Conservation (phyloP, 92 coral and sea anemone species). For the Porites evermanni region DNA sequence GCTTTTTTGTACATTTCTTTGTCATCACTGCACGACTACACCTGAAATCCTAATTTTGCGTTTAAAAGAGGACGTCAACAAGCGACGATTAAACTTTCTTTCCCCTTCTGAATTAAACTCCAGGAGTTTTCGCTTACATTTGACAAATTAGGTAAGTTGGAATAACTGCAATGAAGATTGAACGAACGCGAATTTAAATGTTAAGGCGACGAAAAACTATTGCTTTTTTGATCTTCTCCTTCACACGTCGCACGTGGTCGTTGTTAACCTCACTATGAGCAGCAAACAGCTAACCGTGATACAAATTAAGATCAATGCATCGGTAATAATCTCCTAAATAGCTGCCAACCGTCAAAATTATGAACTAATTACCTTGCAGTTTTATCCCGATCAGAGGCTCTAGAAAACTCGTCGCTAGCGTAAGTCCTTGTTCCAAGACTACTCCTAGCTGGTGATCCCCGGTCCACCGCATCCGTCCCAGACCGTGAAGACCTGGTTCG, state of each 20-base stretch:
- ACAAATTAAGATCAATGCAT: not conserved
- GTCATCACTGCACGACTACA: no score
- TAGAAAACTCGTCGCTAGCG: conserved; percentile 85
- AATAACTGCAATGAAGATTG: no score
- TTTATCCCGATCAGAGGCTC: conserved; percentile 61
- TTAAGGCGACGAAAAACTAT: no score
- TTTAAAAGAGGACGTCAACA: no score
- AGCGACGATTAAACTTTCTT: no score
- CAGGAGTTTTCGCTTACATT: no score
- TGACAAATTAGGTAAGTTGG: no score
- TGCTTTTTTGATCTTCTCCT: no score
- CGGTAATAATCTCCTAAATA: not conserved
- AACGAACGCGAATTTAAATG: no score
- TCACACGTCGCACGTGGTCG: not conserved
- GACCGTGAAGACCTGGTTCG: conserved; percentile 75
- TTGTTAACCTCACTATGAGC: not conserved
- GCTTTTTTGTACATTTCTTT: no score
- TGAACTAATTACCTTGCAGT: conserved; percentile 47
- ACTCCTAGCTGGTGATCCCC: conserved; percentile 58
- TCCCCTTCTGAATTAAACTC: no score
- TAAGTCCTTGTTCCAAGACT: conserved; percentile 70
- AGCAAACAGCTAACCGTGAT: not conserved
- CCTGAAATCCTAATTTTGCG: no score
- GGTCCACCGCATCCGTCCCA: conserved; percentile 53
- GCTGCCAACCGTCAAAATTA: not conserved